Base-by-base conservation (phyloP, 2,888 invertebrate species). In the Malthinus seriepunctatus region DNA sequence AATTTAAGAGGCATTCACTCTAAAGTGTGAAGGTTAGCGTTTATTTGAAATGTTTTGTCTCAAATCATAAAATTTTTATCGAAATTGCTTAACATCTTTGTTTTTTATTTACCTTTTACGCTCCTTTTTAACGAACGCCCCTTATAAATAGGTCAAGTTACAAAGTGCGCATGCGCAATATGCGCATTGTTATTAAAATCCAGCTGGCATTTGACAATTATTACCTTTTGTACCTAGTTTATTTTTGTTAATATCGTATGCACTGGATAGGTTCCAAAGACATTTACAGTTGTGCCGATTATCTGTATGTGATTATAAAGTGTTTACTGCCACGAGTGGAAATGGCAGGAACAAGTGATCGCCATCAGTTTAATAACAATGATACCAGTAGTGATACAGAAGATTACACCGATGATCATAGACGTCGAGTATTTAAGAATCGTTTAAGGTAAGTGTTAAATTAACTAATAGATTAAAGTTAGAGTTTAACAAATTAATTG, bases 311-410 rank as follows among this genome's bases (percentile, higher is more conserved):
- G 61, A 71, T 78, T 62, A 63, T 77, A 53, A 76, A 75, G 73
- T 78, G 78, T 70, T 69, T 78, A 62, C 63, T 76, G 61, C 74
- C 78, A 39, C 67, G 60, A 47, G 72, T 73, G 47, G 72, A 75
- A 73, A 79, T 79, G 79, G 77, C 78, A 65, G 76, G 76, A 51
- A 53, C 59, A 3, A 73, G 67, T 65, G 77, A 78, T 66, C 75
- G 78, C 51, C 76, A 76, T 62, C 69, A 69, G 48, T 78, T 77
- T 66, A 75, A 73, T 51, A 76, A 74, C 64, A 77, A 78, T 60
- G 89, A 90, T 71, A 91, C 90, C 73, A 93, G 92, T 76, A 93
- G 92, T 72, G 93, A 92, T 75, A 91, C 91, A 14, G 93, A 92
- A 78, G 93, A 93, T 75, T 91, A 90, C 71, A 86, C 87, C 58